Evolutionary conservation across 2,797 vertebrate species (phyloP).

Genomic region (Oophaga sylvatica): DNA sequence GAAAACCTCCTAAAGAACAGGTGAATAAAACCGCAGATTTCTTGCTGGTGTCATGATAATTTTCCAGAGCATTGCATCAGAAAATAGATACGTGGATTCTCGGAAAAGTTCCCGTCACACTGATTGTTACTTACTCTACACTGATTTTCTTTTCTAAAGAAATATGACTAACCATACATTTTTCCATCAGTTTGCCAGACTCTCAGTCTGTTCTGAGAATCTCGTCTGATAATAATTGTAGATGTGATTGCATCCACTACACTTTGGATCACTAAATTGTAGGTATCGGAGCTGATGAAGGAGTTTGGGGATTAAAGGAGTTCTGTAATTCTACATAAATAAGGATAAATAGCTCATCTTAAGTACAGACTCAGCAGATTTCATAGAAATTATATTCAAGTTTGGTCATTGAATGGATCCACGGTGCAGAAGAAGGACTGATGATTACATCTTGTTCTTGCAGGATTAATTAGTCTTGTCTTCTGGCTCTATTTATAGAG

Average conservation of each 20-base stretch:
- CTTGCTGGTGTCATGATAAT: background rate
- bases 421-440: background rate
- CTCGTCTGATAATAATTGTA: conserved; percentile 10
- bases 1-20: background rate
- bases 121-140: conserved; percentile 7
- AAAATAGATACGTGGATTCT: background rate
- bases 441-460: background rate
- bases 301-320: background rate
- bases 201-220: background rate
- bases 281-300: background rate
- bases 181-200: background rate
- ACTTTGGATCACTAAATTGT: background rate
- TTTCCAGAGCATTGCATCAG: background rate
- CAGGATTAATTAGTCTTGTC: background rate
- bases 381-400: background rate
- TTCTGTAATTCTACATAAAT: background rate
- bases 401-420: background rate
- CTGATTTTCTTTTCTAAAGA: background rate
- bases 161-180: conserved; percentile 19
- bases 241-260: background rate
- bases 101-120: background rate
- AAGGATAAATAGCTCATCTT: background rate
- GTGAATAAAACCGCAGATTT: background rate
- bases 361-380: background rate
- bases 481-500: background rate